Conservation (phyloP, 2,888 invertebrate species). For the Fragum whitleyi region DNA sequence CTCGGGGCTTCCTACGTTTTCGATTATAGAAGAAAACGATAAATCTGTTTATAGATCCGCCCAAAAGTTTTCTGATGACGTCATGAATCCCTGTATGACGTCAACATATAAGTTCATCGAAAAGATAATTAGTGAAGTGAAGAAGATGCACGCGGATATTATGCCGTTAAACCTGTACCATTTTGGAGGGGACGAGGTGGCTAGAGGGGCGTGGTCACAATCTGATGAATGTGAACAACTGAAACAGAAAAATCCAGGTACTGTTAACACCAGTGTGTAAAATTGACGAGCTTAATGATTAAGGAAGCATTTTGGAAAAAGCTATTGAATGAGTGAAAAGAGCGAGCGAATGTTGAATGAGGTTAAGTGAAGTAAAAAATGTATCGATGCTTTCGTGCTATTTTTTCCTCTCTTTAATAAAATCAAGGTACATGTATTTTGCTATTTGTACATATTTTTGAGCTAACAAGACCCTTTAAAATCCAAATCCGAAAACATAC, state of each 20-base stretch:
- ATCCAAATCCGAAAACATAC: too few species aligned
- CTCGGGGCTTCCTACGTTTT: constrained; percentile 64
- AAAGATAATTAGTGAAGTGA: constrained; percentile 69
- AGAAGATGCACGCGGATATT: constrained; percentile 70
- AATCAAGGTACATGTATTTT: too few species aligned
- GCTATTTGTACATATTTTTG: too few species aligned
- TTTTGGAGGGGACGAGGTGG: constrained; percentile 81
- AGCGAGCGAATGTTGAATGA: too few species aligned
- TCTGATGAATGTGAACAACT: constrained; percentile 1
- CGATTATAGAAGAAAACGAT: constrained; percentile 70
- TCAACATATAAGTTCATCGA: constrained; percentile 78
- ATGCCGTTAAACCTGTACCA: constrained; percentile 74
- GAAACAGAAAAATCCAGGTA: constrained; percentile 8
- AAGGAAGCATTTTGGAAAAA: too few species aligned
- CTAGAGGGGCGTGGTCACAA: constrained; percentile 69
- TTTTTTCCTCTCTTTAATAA: too few species aligned
- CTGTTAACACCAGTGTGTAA: too few species aligned
- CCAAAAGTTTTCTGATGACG: constrained; percentile 79
- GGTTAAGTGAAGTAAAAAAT: too few species aligned
- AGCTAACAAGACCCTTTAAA: too few species aligned
- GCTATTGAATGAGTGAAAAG: too few species aligned
- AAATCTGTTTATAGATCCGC: constrained; percentile 73
- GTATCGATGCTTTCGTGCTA: too few species aligned
- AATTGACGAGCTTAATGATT: too few species aligned
- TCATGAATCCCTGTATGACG: constrained; percentile 80